Conservation (phyloP, 2,888 invertebrate genomes). For the Pedicia rivosa region DNA sequence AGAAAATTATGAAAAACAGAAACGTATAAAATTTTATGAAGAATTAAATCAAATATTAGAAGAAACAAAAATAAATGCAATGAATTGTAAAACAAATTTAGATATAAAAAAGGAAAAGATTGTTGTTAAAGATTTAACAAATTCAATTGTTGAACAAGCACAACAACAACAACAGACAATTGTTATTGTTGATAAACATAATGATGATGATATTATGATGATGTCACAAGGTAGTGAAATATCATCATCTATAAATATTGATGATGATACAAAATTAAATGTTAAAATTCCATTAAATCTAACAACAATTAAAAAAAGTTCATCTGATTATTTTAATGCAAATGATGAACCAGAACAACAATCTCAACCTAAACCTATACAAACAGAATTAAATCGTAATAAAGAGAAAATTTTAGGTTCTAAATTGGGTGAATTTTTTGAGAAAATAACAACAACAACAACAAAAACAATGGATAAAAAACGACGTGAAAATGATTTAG, state of each 20-base stretch:
- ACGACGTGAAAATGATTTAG: background rate
- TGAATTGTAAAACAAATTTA: background rate
- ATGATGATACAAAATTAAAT: background rate
- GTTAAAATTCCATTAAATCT: background rate
- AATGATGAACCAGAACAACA: conserved; percentile 21
- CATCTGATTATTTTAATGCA: conserved; percentile 21
- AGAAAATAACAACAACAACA: conserved; percentile 11
- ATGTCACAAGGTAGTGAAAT: background rate
- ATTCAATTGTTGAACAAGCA: too few relatives aligned
- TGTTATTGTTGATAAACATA: too few relatives aligned
- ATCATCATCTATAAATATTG: background rate
- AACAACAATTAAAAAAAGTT: conserved; percentile 13
- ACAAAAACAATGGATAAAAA: conserved; percentile 6
- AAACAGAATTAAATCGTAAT: conserved; percentile 15
- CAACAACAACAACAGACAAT: too few relatives aligned
- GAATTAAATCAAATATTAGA: conserved; percentile 16
- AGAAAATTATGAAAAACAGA: conserved; percentile 20
- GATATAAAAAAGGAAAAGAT: conserved; percentile 1
- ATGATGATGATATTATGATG: background rate
- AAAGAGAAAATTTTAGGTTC: conserved; percentile 17
- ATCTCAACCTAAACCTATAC: conserved; percentile 16
- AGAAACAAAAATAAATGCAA: conserved; percentile 2
- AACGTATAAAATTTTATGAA: conserved; percentile 22
- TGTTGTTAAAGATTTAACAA: too few relatives aligned
- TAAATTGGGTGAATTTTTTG: conserved; percentile 11